A percentile compares a stretch with the other conserved stretches of the same genome.
Conservation (phyloP, 2,888 invertebrate genomes). For the Achlya flavicornis region DNA sequence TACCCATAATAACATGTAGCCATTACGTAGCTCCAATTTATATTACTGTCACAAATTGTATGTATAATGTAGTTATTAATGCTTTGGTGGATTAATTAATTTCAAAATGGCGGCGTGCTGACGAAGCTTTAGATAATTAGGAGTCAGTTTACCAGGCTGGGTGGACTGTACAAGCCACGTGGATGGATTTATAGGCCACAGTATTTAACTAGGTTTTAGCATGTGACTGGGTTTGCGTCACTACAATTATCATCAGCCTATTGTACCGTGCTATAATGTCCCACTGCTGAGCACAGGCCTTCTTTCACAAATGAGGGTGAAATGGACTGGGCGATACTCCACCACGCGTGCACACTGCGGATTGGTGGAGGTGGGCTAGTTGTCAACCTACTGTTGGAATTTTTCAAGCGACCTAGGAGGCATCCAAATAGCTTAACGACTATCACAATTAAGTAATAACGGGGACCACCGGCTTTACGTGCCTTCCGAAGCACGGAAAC, state of each 20-base stretch:
- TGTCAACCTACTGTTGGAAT: too few species aligned
- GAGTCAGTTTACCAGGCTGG: background rate
- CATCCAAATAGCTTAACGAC: too few species aligned
- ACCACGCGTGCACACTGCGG: too few species aligned
- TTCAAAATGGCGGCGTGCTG: slow-evolving; percentile 4
- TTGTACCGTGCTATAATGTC: too few species aligned
- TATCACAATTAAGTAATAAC: too few species aligned
- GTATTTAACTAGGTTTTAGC: background rate
- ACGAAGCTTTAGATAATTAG: background rate
- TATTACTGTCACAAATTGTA: background rate
- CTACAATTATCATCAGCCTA: background rate
- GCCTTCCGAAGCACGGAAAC: too few species aligned
- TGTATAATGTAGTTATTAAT: background rate
- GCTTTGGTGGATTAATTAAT: background rate
- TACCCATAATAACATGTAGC: background rate
- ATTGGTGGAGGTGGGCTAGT: too few species aligned
- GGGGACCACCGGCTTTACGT: too few species aligned
- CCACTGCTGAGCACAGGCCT: too few species aligned
- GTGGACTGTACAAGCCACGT: background rate
- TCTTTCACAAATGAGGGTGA: too few species aligned
- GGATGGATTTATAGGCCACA: slow-evolving; percentile 1
- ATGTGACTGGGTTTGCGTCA: background rate
- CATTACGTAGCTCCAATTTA: background rate
- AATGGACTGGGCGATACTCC: too few species aligned
- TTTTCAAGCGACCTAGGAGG: too few species aligned